Evolutionary conservation across 2,113 vertebrate genomes (phyloP).

Genomic region (Nothoprocta pentlandii): DNA sequence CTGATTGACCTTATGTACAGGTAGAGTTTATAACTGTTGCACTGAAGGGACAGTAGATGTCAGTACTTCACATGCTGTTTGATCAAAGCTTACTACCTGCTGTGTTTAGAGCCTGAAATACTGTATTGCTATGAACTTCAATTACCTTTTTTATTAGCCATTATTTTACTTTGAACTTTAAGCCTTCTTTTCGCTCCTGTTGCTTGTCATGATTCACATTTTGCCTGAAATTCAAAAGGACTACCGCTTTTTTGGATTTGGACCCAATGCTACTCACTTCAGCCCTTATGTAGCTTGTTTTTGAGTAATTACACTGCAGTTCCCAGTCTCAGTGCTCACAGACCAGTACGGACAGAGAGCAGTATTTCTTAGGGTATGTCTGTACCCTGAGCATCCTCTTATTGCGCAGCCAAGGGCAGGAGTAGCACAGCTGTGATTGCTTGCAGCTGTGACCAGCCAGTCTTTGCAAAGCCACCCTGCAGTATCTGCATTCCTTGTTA

Average conservation of each 20-base stretch:
- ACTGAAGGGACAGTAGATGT: background rate
- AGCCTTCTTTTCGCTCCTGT: background rate
- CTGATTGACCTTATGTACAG: slow-evolving; percentile 99
- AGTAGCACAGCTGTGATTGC: no score
- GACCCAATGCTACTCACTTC: background rate
- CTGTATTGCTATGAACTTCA: background rate
- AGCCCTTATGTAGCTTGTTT: background rate
- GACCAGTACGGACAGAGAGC: background rate
- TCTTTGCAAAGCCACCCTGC: no score
- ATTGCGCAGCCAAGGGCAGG: no score
- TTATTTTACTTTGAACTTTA: background rate
- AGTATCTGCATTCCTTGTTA: no score
- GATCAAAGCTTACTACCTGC: background rate
- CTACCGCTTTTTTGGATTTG: background rate
- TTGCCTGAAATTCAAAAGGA: background rate
- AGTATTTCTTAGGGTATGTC: background rate
- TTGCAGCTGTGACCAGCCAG: no score
- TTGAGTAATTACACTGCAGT: background rate
- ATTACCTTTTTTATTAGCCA: background rate
- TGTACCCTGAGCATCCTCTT: background rate
- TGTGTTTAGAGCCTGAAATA: background rate
- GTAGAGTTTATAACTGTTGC: slow-evolving; percentile 68
- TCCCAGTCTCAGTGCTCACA: background rate
- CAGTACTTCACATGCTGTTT: background rate
- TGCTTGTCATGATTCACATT: background rate